Conservation (phyloP, 2,797 vertebrate species). For the Thalassophryne amazonica region DNA sequence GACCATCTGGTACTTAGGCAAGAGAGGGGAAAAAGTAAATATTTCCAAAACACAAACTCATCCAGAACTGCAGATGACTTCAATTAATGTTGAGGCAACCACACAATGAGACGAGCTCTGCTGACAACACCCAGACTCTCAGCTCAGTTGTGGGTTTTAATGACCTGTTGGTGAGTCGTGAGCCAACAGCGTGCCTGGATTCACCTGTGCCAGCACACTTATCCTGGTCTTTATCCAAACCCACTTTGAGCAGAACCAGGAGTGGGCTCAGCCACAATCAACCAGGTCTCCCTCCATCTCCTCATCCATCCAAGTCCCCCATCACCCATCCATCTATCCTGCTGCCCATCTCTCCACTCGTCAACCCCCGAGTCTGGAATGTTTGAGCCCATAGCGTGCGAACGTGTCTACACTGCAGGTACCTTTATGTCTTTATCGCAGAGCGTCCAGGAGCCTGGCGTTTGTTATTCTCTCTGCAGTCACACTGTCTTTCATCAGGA, state of each 20-base stretch:
- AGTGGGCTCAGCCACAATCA: conserved; percentile 22
- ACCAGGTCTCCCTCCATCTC: conserved; percentile 35
- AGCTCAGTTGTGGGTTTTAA: conserved; percentile 45
- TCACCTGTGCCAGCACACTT: conserved; percentile 66
- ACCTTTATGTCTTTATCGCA: not conserved
- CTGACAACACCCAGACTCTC: conserved; percentile 48
- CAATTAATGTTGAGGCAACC: conserved; percentile 46
- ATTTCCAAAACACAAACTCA: conserved; percentile 35
- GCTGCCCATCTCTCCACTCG: conserved; percentile 48
- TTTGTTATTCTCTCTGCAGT: conserved; percentile 75
- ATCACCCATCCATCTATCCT: conserved; percentile 36
- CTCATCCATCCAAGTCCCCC: conserved; percentile 43
- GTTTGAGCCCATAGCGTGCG: conserved; percentile 64
- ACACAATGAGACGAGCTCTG: conserved; percentile 38
- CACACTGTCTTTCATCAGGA: conserved; percentile 83
- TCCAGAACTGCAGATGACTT: conserved; percentile 43
- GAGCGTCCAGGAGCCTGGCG: conserved; percentile 70
- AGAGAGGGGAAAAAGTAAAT: conserved; percentile 1
- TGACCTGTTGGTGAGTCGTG: conserved; percentile 30
- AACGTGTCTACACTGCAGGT: conserved; percentile 29
- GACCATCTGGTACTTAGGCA: conserved; percentile 26
- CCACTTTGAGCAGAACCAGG: conserved; percentile 59
- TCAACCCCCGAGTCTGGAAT: conserved; percentile 43
- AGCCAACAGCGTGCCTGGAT: conserved; percentile 50
- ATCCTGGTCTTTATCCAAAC: conserved; percentile 47